Evolutionary conservation across 2,113 vertebrate genomes (phyloP).

Genomic region (Ciconia boyciana): DNA sequence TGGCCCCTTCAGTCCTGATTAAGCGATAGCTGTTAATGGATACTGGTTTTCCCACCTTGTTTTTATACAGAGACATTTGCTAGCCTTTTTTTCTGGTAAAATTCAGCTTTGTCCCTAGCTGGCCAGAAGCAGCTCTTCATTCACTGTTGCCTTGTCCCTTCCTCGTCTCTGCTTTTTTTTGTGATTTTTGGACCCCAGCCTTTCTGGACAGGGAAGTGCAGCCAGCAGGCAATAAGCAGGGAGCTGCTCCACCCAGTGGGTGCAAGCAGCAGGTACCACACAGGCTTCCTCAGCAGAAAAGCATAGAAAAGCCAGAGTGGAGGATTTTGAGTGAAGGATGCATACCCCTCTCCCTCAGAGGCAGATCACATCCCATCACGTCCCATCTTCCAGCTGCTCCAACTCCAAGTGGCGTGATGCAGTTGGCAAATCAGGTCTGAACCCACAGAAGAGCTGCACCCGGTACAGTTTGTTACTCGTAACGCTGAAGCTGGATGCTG

Average conservation of each 20-base stretch:
- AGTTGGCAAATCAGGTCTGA: background rate
- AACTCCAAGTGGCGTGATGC: background rate
- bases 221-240: background rate
- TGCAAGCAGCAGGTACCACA: background rate
- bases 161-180: background rate
- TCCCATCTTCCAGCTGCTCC: background rate
- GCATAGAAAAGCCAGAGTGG: rapidly evolving
- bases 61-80: background rate
- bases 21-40: background rate
- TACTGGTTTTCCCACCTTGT: background rate
- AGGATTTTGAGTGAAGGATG: background rate
- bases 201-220: rapidly evolving
- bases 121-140: background rate
- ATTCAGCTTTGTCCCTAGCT: background rate
- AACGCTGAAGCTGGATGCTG: background rate
- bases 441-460: background rate
- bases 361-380: background rate
- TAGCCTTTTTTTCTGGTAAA: background rate
- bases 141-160: background rate
- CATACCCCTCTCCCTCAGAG: background rate
- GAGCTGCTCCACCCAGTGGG: constrained; percentile 56
- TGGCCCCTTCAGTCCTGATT: rapidly evolving
- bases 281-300: background rate
- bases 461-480: background rate
- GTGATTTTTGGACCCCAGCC: background rate